These are phyloP conservation scores for Rallus limicola DNA, from an alignment of 2,113 vertebrate species.

Conservation along the genomic window DNA sequence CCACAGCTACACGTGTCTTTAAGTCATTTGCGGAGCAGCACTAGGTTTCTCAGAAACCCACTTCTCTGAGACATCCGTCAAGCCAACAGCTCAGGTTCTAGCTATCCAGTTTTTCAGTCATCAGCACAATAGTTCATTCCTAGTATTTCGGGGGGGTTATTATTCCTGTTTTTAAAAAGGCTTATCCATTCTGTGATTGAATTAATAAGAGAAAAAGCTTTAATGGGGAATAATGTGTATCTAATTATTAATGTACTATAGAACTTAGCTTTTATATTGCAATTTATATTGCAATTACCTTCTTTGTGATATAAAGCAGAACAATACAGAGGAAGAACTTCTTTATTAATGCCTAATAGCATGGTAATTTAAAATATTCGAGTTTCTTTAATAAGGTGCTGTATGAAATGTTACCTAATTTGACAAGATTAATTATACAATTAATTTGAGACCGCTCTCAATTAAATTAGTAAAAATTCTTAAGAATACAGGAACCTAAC, in stretches of 20 bases:
- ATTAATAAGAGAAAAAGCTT: slow-evolving; percentile 70
- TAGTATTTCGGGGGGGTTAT: slow-evolving; percentile 33
- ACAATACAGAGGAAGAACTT: slow-evolving; percentile 81
- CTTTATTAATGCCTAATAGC: slow-evolving; percentile 85
- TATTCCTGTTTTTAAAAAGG: slow-evolving; percentile 58
- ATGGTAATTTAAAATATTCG: slow-evolving; percentile 83
- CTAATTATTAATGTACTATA: slow-evolving; percentile 83
- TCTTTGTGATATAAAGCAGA: slow-evolving; percentile 83
- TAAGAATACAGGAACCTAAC: slow-evolving; percentile 77
- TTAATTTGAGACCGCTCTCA: slow-evolving; percentile 84
- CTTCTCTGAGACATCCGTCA: not conserved
- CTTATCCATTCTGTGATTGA: slow-evolving; percentile 65
- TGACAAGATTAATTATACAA: slow-evolving; percentile 89
- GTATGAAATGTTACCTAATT: slow-evolving; percentile 85
- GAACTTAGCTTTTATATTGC: slow-evolving; percentile 81
- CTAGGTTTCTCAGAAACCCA: not conserved
- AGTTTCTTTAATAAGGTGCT: slow-evolving; percentile 82
- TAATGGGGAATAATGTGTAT: slow-evolving; percentile 77
- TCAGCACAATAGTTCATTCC: slow-evolving; percentile 34
- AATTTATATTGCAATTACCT: slow-evolving; percentile 83
- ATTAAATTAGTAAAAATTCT: slow-evolving; percentile 84
- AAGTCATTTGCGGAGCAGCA: not conserved
- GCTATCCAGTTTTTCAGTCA: not conserved
- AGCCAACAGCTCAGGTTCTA: not conserved
- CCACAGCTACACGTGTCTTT: not conserved